These are phyloP conservation scores for Drosophila fuyamai DNA, from an alignment of 1,140 invertebrate genomes.

Conservation along the genomic window DNA sequence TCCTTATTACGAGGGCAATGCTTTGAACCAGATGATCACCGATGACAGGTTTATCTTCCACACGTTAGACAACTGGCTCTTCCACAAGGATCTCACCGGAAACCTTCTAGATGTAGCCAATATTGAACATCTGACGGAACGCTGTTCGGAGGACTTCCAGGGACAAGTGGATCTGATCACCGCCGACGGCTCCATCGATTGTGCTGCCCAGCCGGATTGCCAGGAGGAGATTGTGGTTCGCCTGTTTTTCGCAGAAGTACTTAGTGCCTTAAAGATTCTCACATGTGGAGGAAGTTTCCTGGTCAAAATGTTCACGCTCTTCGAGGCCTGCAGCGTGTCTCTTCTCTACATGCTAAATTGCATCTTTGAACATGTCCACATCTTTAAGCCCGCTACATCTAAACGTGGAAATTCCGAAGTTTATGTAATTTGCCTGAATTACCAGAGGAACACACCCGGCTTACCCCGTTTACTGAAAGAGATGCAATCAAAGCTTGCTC, in stretches of 20 bases:
- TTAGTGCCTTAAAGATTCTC: conserved; percentile 91
- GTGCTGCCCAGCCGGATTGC: conserved; percentile 91
- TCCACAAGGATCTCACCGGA: conserved; percentile 93
- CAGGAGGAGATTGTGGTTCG: conserved; percentile 92
- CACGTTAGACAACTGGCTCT: conserved; percentile 93
- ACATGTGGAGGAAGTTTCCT: conserved; percentile 91
- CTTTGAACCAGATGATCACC: conserved; percentile 89
- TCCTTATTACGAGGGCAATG: conserved; percentile 96
- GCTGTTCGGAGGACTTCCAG: conserved; percentile 41
- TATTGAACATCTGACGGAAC: conserved; percentile 86
- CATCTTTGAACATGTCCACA: conserved; percentile 87
- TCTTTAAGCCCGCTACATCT: conserved; percentile 96
- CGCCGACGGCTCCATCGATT: conserved; percentile 97
- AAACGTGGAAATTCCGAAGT: conserved; percentile 97
- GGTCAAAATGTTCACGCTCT: conserved; percentile 97
- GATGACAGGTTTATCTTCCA: conserved; percentile 94
- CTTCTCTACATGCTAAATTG: conserved; percentile 93
- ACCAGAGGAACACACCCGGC: conserved; percentile 31
- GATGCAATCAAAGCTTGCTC: conserved; percentile 73
- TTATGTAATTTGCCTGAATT: conserved; percentile 91
- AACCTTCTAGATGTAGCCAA: conserved; percentile 91
- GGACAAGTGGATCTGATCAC: conserved; percentile 88
- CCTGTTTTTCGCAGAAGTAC: conserved; percentile 93
- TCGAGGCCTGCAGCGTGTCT: conserved; percentile 92
- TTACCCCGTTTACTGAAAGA: conserved; percentile 45